These are phyloP conservation scores for Tethea ocularis DNA, from an alignment of 2,888 invertebrate species.

Conservation along the genomic window DNA sequence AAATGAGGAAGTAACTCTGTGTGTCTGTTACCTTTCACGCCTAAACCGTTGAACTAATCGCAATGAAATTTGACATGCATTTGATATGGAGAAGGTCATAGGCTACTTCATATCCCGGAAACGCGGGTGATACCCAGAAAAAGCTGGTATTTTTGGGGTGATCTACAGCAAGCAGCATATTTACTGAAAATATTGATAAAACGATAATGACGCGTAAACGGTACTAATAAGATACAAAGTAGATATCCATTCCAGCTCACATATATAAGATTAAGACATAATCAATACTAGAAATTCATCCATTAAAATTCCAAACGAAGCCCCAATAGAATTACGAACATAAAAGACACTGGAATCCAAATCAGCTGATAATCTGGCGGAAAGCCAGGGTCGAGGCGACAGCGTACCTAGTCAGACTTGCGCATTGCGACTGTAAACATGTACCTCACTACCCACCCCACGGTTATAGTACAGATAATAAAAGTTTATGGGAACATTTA, in stretches of 20 bases:
- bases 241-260: not conserved
- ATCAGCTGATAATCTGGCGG: conserved; percentile 63
- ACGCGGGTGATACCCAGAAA: too few relatives aligned
- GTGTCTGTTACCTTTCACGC: too few relatives aligned
- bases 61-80: too few relatives aligned
- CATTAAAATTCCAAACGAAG: conserved; percentile 32
- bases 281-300: conserved; percentile 23
- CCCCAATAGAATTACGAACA: conserved; percentile 1
- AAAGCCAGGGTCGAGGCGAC: conserved; percentile 43
- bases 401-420: conserved; percentile 44
- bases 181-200: too few relatives aligned
- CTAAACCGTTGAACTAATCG: too few relatives aligned
- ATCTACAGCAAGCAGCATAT: too few relatives aligned
- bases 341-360: conserved; percentile 25
- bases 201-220: too few relatives aligned
- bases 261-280: not conserved
- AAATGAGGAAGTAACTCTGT: too few relatives aligned
- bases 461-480: not conserved
- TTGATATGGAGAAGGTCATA: too few relatives aligned
- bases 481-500: not conserved
- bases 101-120: too few relatives aligned
- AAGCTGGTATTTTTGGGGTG: too few relatives aligned
- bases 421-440: conserved; percentile 66
- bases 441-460: conserved; percentile 17
- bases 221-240: not conserved